Evolutionary conservation across 2,797 vertebrate species (phyloP), one percentile per base, ranked within the genome.

Genomic region (Enteromius radiatus): DNA sequence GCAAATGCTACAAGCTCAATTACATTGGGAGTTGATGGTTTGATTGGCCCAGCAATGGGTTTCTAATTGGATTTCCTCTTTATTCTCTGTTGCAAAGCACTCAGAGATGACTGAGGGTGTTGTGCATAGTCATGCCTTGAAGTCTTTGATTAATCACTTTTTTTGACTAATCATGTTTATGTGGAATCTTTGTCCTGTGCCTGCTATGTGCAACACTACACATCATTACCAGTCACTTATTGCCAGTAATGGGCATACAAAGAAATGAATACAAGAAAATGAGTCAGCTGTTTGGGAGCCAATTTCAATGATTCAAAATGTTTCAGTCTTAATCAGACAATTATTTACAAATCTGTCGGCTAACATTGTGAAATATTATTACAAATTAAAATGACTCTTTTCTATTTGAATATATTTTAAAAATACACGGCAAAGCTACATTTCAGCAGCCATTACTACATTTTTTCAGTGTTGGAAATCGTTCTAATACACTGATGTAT

Each of bases 61-160:
- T 82, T 76, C 52, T 59, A 56, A 82, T 82, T 76, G 36, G 64
- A 82, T 76, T 82, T 82, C 7, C n/a, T 76, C 33, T 68, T 21
- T 45, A 68, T 75, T 28, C 14, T 64, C n/a, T 38, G 31, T 36
- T 17, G 21, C 28, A 63, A 36, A 69, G 56, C 79, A 56, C 26
- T 14, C 19, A 28, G 67, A 71, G n/a, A 71, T 73, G 38, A 52
- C 69, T 19, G 26, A 19, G 17, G 26, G 38, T 59, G 12, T 45
- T 4, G 4, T 43, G 14, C 36, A 71, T 41, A 71, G 21, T 21
- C 52, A 70, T 7, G 38, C 38, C 7, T 31, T 63, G 11, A 81
- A 65, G 59, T 19, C 21, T 64, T 26, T 68, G 47, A 82, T 31
- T 11, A 2, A 82, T 56, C 49, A 31, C 49, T n/a, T 59, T 31